Conservation (phyloP, 2,797 vertebrate genomes). For the Mus minutoides region DNA sequence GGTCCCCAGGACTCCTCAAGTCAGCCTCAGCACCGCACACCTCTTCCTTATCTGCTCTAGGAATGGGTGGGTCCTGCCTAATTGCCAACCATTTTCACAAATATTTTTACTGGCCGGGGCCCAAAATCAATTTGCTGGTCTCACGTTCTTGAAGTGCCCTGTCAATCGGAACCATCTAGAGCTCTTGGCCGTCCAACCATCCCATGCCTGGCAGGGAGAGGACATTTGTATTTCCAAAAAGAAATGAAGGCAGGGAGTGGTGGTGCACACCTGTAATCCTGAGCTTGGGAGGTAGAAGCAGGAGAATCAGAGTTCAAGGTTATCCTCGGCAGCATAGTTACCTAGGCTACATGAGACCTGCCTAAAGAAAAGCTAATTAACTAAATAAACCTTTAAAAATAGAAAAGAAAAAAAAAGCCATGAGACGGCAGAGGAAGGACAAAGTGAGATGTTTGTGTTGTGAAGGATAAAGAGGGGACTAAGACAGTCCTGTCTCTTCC, state of each 20-base stretch:
- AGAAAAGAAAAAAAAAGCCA: background rate
- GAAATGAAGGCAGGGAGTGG: background rate
- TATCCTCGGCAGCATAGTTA: background rate
- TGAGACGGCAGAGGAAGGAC: background rate
- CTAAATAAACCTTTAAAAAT: background rate
- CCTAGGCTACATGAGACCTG: background rate
- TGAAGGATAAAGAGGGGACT: constrained; percentile 12
- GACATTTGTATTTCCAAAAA: constrained; percentile 38
- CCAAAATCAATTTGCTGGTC: constrained; percentile 33
- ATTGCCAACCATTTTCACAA: constrained; percentile 50
- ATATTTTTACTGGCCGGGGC: constrained; percentile 48
- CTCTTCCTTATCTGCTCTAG: constrained; percentile 61
- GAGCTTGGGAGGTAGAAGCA: background rate
- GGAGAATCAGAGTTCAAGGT: background rate
- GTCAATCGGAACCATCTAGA: constrained; percentile 13
- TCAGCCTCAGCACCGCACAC: background rate
- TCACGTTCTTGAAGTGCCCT: constrained; percentile 48
- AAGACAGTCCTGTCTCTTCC: background rate
- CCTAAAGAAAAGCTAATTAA: background rate
- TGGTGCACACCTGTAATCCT: background rate
- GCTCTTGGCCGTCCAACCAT: background rate
- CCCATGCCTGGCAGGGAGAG: background rate
- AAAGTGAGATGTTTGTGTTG: background rate
- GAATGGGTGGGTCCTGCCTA: constrained; percentile 18
- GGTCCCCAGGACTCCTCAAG: constrained; percentile 5